A percentile compares a stretch with the other conserved stretches of the same genome.
Conservation (phyloP, 2,888 invertebrate genomes). For the Lapara coniferarum region DNA sequence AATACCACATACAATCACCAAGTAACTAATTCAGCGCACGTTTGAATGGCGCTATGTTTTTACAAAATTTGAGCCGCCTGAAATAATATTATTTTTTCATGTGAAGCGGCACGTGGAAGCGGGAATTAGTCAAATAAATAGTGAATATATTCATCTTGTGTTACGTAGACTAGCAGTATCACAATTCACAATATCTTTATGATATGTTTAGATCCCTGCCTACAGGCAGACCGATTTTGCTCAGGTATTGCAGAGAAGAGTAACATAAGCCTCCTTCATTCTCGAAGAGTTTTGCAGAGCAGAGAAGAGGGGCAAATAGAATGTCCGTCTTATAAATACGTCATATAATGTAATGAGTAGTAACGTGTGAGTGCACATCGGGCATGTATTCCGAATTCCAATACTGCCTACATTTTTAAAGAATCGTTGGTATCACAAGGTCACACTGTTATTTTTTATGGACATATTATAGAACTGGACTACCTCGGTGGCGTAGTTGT, state of each 20-base stretch:
- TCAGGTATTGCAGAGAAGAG: background rate
- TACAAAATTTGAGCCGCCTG: slow-evolving; percentile 41
- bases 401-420: background rate
- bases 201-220: background rate
- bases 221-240: background rate
- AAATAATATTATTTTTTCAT: slow-evolving; percentile 57
- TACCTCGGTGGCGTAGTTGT: no score
- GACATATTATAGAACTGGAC: no score
- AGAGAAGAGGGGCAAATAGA: no score
- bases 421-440: no score
- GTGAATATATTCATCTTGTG: slow-evolving; percentile 38
- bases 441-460: no score
- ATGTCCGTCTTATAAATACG: no score
- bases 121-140: slow-evolving; percentile 28
- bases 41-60: slow-evolving; percentile 36
- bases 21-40: background rate
- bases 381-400: no score
- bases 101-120: slow-evolving; percentile 30
- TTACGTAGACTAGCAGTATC: background rate
- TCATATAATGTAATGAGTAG: no score
- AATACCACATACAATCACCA: background rate
- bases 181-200: background rate
- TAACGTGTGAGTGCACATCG: no score
- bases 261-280: no score
- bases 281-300: no score